Evolutionary conservation across 2,888 invertebrate species (phyloP).

Genomic region (Nymphalis c-album): DNA sequence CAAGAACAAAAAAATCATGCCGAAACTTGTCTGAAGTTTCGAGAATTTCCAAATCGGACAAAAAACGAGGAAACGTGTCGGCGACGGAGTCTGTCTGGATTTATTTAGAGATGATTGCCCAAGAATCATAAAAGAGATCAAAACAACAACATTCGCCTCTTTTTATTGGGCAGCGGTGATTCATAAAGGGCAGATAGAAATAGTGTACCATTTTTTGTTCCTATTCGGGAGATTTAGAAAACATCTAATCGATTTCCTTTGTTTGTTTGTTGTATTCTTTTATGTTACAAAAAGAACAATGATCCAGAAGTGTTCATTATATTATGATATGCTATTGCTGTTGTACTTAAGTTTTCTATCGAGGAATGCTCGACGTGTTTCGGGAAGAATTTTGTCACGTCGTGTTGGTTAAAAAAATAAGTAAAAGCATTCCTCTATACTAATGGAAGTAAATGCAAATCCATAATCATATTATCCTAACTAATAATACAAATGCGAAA

Average conservation of each 20-base stretch:
- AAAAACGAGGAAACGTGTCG: conserved; percentile 39
- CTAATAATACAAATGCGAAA: too few relatives aligned
- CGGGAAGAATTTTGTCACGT: too few relatives aligned
- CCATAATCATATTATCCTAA: too few relatives aligned
- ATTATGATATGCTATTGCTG: too few relatives aligned
- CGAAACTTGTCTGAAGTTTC: conserved; percentile 22
- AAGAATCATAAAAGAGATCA: conserved; percentile 44
- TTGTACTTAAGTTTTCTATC: too few relatives aligned
- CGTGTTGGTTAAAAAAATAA: too few relatives aligned
- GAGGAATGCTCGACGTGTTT: too few relatives aligned
- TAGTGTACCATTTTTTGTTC: conserved; percentile 18
- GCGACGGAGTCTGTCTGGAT: conserved; percentile 38
- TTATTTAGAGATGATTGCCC: conserved; percentile 45
- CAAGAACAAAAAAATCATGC: conserved; percentile 1
- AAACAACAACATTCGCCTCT: conserved; percentile 35
- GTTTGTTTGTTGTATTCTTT: conserved; percentile 6
- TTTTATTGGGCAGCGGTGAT: conserved; percentile 37
- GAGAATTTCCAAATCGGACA: conserved; percentile 37
- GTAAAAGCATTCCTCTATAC: too few relatives aligned
- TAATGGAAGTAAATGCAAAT: too few relatives aligned
- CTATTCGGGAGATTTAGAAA: conserved; percentile 11
- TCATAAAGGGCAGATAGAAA: conserved; percentile 37
- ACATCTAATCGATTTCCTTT: conserved; percentile 14
- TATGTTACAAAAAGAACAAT: not conserved
- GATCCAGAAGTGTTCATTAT: too few relatives aligned